Base-by-base conservation (phyloP, 1,140 invertebrate species). In the Bicyclus anynana region DNA sequence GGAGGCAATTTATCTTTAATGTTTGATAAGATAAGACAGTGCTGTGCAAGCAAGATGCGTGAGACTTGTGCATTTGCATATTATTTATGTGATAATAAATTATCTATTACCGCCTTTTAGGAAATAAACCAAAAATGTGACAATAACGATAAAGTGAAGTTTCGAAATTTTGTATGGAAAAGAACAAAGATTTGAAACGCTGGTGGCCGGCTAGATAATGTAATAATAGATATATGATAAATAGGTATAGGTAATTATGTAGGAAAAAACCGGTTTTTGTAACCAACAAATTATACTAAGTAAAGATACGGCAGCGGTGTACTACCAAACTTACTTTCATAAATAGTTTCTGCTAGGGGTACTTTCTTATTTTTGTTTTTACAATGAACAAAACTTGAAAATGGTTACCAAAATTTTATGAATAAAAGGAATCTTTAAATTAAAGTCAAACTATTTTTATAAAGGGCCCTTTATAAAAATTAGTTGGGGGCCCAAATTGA, bases 1-100 rank as follows among this genome's bases (percentile, higher is more conserved):
- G 74, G 59, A 38, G 37, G 14, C 72, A 54, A 54, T 66, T 76
- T 80, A 85, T 85, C 78, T 72, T 12, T 53, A 67, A 59, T 71
- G 52, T 63, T 64, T 72, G 79, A 84, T 84, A 83, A 85, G 78
- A 83, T 83, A 85, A 77, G 70, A 71, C 68, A 79, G 74, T 76
- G 59, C 59, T 49, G 49, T 51, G 55, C 59, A 56, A 67, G 61
- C 59, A 38, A 75, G 61, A 78, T 72, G 74, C 69, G 77, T 83
- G 77, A 80, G 74, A 70, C 75, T 80, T 69, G 66, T 63, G 67
- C 57, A 65, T 73, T 55, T 77, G 72, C 60, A 65, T 68, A 71
- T 63, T 65, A 67, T 64, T 64, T 66, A 69, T 68, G 69, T 74
- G 56, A 62, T 64, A 53, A 56, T 67, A 67, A 56, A 65, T 71